Percentiles rank a stretch among this genome's conserved stretches.
Evolutionary conservation across 1,140 invertebrate species (phyloP).

Genomic region (Drosophila setifemur): DNA sequence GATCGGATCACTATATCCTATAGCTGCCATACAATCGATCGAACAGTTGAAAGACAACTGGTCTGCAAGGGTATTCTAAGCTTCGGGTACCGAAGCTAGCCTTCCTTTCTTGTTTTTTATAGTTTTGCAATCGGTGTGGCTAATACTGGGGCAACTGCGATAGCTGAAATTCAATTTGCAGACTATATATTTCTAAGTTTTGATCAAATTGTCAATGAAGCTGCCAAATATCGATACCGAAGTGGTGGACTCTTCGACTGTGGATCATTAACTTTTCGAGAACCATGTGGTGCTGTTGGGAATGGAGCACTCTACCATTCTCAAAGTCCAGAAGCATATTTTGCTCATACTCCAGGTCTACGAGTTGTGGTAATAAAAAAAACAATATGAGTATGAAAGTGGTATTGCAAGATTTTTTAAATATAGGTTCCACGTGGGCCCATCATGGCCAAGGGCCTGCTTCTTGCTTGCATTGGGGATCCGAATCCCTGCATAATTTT

Average conservation of each 20-base stretch:
- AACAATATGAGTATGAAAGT: too few relatives aligned
- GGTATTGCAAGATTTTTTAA: not conserved
- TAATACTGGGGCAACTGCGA: slow-evolving; percentile 93
- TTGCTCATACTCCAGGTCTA: slow-evolving; percentile 96
- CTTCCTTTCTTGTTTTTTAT: too few relatives aligned
- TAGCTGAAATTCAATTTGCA: slow-evolving; percentile 99
- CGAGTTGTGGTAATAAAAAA: slow-evolving; percentile 90
- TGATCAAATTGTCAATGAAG: slow-evolving; percentile 97
- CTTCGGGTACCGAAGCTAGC: too few relatives aligned
- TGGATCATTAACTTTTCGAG: slow-evolving; percentile 94
- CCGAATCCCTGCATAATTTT: slow-evolving; percentile 98
- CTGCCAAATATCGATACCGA: slow-evolving; percentile 97
- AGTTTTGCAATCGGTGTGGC: slow-evolving; percentile 97
- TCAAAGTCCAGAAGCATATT: slow-evolving; percentile 98
- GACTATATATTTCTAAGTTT: slow-evolving; percentile 99
- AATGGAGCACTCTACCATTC: slow-evolving; percentile 99
- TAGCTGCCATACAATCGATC: too few relatives aligned
- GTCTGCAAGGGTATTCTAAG: too few relatives aligned
- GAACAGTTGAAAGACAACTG: too few relatives aligned
- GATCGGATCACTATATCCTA: too few relatives aligned
- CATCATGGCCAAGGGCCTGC: slow-evolving; percentile 96
- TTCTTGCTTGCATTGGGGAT: slow-evolving; percentile 95
- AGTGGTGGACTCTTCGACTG: slow-evolving; percentile 95
- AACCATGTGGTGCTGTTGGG: slow-evolving; percentile 93
- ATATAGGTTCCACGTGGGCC: slow-evolving; percentile 91